Evolutionary conservation across 2,888 invertebrate genomes (phyloP).

Genomic region (Periphyllus acericola): DNA sequence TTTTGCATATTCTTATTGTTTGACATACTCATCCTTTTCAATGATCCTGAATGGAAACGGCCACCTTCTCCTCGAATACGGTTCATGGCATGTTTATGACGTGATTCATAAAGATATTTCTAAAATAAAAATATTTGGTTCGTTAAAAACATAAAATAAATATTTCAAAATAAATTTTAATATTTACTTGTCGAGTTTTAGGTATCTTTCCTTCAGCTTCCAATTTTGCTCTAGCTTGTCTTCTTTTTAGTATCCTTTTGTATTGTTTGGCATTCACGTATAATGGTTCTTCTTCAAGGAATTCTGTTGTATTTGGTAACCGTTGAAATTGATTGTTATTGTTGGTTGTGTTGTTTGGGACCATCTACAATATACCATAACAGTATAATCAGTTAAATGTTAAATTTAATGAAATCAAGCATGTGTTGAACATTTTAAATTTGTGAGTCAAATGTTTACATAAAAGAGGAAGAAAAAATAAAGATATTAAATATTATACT

Average conservation of each 20-base stretch:
- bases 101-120: slow-evolving; percentile 98
- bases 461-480: no score
- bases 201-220: slow-evolving; percentile 96
- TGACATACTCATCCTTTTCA: slow-evolving; percentile 65
- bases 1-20: slow-evolving; percentile 62
- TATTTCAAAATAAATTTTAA: background rate
- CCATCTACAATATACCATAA: slow-evolving; percentile 73
- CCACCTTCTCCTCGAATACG: slow-evolving; percentile 96
- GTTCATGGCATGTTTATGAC: slow-evolving; percentile 98
- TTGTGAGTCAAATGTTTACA: no score
- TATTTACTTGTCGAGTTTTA: slow-evolving; percentile 86
- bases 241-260: slow-evolving; percentile 90
- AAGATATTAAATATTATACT: no score
- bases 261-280: slow-evolving; percentile 99
- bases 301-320: slow-evolving; percentile 71
- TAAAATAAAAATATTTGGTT: slow-evolving; percentile 68
- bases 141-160: background rate
- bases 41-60: slow-evolving; percentile 83
- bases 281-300: slow-evolving; percentile 91
- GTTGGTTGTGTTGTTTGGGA: slow-evolving; percentile 60
- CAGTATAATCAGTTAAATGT: slow-evolving; percentile 65
- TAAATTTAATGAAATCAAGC: no score
- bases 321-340: slow-evolving; percentile 53
- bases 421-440: no score
- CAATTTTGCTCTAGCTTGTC: slow-evolving; percentile 93